Percentiles rank a stretch among this genome's conserved stretches.
phyloP scores from a whole-genome alignment of 2,888 invertebrate species.

The Campoplex capitator region DNA sequence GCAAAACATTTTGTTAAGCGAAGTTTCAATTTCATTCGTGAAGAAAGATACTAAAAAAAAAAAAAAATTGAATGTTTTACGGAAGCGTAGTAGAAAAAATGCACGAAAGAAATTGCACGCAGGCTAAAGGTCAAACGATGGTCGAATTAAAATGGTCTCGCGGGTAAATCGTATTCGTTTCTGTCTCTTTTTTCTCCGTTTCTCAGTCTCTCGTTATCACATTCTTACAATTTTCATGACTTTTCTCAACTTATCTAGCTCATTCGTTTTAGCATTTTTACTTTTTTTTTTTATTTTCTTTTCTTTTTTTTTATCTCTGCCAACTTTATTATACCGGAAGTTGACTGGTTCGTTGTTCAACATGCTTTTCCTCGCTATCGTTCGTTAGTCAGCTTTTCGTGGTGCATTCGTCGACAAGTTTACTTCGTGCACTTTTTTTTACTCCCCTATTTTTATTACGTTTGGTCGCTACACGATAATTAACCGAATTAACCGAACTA shows the following conservation, averaged over 20 bases:
- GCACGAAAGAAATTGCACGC: neutral
- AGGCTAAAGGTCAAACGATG: neutral
- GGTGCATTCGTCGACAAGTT: neutral
- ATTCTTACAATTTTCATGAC: conserved; percentile 13
- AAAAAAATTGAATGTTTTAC: neutral
- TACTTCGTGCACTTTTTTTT: neutral
- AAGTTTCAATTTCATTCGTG: neutral
- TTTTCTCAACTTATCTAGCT: conserved; percentile 22
- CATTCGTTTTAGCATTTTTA: neutral
- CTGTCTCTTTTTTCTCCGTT: neutral
- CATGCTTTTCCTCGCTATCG: conserved; percentile 26
- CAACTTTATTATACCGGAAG: conserved; percentile 33
- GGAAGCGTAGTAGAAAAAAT: neutral
- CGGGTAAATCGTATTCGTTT: neutral
- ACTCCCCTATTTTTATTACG: neutral
- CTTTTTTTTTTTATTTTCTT: neutral
- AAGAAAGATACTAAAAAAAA: neutral
- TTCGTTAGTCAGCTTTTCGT: conserved; percentile 11
- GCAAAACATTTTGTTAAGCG: neutral
- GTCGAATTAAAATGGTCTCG: conserved; percentile 13
- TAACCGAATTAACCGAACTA: neutral
- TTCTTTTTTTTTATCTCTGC: neutral
- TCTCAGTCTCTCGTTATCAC: conserved; percentile 14
- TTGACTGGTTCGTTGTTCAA: conserved; percentile 19
- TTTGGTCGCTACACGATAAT: neutral